Base-by-base conservation (phyloP, 2,113 vertebrate species). In the Larimichthys crocea region DNA sequence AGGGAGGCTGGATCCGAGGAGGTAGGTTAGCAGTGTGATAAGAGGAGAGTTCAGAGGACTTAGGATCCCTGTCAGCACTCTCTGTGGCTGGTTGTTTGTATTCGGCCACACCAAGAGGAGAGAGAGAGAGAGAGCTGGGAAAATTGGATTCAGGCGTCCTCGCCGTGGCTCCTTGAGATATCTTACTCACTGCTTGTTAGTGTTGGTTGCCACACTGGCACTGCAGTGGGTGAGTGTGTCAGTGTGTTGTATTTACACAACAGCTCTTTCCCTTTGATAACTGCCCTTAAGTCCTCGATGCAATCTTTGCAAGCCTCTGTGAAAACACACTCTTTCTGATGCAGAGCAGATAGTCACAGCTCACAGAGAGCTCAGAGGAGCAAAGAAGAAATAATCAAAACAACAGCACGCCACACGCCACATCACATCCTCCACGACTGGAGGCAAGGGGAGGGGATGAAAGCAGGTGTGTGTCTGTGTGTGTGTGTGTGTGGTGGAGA, bases 311-410 rank as follows among this genome's bases (percentile, higher is more conserved):
- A 10, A 73, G 63, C 61, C 50, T 79, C 49, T 59, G 52, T 71
- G 67, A 72, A 80, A 89, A 78, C 70, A 44, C 65, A 24, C 63
- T 77, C 79, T 71, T 77, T 85, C 76, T 75, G 74, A 88, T 85
- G 82, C 66, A 67, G 75, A 79, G 63, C 75, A 20, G 56, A 91
- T 86, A 85, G 84, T 87, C 77, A 61, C 84, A 62, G 71, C 77
- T 79, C 64, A 6, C 44, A 50, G 76, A 40, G 76, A 86, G 79
- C 65, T 56, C 40, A n/a, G 73, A 79, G 69, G 77, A 73, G 80
- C 57, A 77, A 81, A 87, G 59, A 60, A 85, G 80, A 80, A 87
- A 87, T 83, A 61, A 84, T 78, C 78, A 76, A 83, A 85, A 87
- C 78, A 90, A 78, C 80, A 69, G 65, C 71, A 44, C 15, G 24